Base-by-base conservation (phyloP, 2,888 invertebrate genomes). In the Prenolepis imparis region DNA sequence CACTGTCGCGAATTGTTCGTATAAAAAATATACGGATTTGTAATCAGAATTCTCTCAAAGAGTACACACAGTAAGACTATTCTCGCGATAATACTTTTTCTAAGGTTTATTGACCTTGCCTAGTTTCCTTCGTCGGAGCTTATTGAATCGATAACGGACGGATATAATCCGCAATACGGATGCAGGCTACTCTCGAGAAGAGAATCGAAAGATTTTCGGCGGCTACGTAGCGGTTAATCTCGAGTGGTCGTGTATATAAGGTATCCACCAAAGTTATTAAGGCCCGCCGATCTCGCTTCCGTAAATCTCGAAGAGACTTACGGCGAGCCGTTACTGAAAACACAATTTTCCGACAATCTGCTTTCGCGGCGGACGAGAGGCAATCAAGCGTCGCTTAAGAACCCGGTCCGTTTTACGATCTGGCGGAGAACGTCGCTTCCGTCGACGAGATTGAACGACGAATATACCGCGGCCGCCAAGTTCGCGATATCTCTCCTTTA, bases 331-430 rank as follows among this genome's bases (percentile, higher is more conserved):
- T 83, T 66, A 24, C 84, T 57, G 86, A 82, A 89, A 89, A 89
- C 73, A 85, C 84, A 85, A 89, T 89, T 89, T 86, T 88, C 89
- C 83, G 85, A 85, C 87, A 89, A 89, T 89, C 86, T 86, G 86
- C 84, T 89, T 83, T 86, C 82, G 86, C 61, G 64, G 72, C 82
- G 89, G 86, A 87, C 84, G 86, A 78, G 78, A 86, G 81, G 89
- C 89, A 89, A 89, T 89, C 89, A 89, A 85, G 89, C 83, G 73
- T 82, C 89, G 72, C 85, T 89, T 86, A 87, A 89, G 83, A 52
- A 75, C 85, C 52, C 83, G 80, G 84, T 77, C 82, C 84, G 86
- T 84, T 87, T 89, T 89, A 88, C 70, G 89, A 88, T 86, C 85
- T 73, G 66, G 83, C 57, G 86, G 75, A 87, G 78, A 78, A 75